phyloP scores from a whole-genome alignment of 1,140 invertebrate species.

The Atta colombica region DNA sequence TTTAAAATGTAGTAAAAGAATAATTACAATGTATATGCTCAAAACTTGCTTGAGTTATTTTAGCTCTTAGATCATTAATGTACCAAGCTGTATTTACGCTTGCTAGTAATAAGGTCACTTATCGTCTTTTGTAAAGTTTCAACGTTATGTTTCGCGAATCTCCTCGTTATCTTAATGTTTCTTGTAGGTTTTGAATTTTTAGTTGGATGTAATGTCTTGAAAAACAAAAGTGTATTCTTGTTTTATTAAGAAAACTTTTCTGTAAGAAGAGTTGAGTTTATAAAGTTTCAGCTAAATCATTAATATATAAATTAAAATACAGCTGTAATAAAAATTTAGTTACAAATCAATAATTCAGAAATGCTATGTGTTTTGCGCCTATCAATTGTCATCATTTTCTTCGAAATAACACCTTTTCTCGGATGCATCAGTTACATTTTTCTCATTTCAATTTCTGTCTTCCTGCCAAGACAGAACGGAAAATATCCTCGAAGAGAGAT shows the following conservation, averaged over 20 bases:
- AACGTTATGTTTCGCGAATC: conserved; percentile 31
- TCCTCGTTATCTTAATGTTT: conserved; percentile 38
- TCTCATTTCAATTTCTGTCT: conserved; percentile 47
- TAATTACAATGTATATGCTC: conserved; percentile 10
- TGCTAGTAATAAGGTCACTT: conserved; percentile 22
- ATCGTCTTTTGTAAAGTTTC: conserved; percentile 33
- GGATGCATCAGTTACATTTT: conserved; percentile 39
- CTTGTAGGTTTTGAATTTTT: conserved; percentile 53
- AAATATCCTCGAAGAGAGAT: conserved; percentile 55
- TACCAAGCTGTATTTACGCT: background rate
- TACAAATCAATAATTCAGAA: background rate
- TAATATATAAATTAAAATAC: conserved; percentile 2
- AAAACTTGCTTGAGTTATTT: conserved; percentile 21
- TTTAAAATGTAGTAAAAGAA: background rate
- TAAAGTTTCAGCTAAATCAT: background rate
- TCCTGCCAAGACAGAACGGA: conserved; percentile 40
- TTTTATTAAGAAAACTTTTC: conserved; percentile 18
- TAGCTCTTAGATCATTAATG: conserved; percentile 21
- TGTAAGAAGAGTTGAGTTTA: conserved; percentile 2
- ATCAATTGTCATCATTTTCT: conserved; percentile 20
- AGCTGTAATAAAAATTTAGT: background rate
- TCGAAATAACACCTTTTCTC: background rate
- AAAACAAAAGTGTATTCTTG: conserved; percentile 32
- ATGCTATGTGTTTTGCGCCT: background rate
- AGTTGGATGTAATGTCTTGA: conserved; percentile 24